phyloP scores from a whole-genome alignment of 2,113 vertebrate genomes.

The Oreocharis arfaki region DNA sequence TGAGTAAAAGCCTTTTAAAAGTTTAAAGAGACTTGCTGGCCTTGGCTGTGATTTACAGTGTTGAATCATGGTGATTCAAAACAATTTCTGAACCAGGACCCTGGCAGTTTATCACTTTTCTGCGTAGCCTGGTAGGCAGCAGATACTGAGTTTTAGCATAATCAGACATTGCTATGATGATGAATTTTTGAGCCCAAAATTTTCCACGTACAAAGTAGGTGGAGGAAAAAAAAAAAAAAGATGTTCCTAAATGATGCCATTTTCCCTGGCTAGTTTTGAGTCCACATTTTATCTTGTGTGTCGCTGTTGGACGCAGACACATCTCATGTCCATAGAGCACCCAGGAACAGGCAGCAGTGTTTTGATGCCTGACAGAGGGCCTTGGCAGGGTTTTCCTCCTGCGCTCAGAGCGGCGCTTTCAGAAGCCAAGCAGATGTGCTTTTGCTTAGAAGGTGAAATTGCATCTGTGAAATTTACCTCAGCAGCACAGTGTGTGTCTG shows the following conservation, averaged over 20 bases:
- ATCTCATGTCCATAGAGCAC: neutral
- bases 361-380: neutral
- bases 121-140: constrained; percentile 16
- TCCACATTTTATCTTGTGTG: neutral
- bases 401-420: neutral
- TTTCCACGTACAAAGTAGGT: constrained; percentile 39
- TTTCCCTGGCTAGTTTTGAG: neutral
- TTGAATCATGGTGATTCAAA: neutral
- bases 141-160: constrained; percentile 11
- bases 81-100: constrained; percentile 7
- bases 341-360: neutral
- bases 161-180: constrained; percentile 4
- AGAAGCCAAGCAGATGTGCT: constrained; percentile 61
- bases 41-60: constrained; percentile 1
- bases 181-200: neutral
- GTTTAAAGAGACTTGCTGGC: neutral
- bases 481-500: neutral
- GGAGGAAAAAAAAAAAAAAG: neutral
- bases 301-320: neutral
- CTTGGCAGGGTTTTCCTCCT: constrained; percentile 34
- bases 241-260: neutral
- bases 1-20: neutral
- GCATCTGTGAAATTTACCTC: constrained; percentile 60
- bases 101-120: neutral
- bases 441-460: constrained; percentile 66